A percentile compares a stretch with the other conserved stretches of the same genome.
These are phyloP conservation scores for Suillia variegata DNA, from an alignment of 2,888 invertebrate genomes.

Conservation along the genomic window DNA sequence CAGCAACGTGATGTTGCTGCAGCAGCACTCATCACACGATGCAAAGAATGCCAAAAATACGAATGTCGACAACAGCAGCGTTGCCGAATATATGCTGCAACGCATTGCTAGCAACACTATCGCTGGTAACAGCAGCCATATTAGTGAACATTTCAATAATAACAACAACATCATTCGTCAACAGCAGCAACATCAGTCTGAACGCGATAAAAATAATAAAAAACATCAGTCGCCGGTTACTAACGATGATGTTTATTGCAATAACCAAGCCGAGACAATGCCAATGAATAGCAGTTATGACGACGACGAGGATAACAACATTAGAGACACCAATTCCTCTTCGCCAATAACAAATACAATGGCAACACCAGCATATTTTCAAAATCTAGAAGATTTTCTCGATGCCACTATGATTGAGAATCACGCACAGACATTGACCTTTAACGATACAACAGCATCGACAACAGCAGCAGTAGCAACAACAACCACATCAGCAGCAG, in stretches of 20 bases:
- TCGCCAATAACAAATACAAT: neutral
- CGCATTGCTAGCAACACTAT: too few relatives aligned
- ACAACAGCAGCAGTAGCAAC: slow-evolving; percentile 17
- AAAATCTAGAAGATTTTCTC: slow-evolving; percentile 52
- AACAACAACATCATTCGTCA: neutral
- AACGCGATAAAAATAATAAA: too few relatives aligned
- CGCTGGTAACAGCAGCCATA: neutral
- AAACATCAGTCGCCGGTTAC: too few relatives aligned
- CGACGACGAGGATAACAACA: neutral
- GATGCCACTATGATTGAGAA: slow-evolving; percentile 52
- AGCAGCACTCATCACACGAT: too few relatives aligned
- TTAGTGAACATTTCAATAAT: neutral
- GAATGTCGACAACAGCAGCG: too few relatives aligned
- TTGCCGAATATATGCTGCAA: too few relatives aligned
- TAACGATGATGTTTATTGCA: neutral
- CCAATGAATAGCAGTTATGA: neutral
- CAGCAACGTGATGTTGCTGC: neutral
- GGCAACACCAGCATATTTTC: slow-evolving; percentile 27
- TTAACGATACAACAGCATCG: slow-evolving; percentile 30
- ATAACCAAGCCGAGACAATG: neutral
- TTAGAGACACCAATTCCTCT: too few relatives aligned
- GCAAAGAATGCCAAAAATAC: too few relatives aligned
- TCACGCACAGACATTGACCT: slow-evolving; percentile 41
- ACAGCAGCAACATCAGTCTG: too few relatives aligned
- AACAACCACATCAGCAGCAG: slow-evolving; percentile 30